Evolutionary conservation across 2,888 invertebrate genomes (phyloP), one percentile per base, ranked within the genome.

Genomic region (Hedya salicella): DNA sequence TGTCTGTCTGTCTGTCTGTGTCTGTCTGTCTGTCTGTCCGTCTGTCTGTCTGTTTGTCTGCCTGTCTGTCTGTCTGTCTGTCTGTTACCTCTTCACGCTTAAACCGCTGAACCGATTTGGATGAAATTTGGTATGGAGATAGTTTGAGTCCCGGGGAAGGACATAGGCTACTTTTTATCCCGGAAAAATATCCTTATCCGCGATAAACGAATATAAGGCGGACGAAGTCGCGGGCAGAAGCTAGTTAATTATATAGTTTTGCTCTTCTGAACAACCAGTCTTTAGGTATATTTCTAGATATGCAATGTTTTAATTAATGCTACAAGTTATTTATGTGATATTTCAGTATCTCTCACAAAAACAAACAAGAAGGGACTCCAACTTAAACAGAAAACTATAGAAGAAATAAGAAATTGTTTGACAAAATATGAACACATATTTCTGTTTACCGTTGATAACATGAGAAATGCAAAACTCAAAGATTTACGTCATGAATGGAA

Each of bases 331-430:
- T 46, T 65, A 16, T 57, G 53, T 14, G 53, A 48, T 16, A 14
- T 95, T 94, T 70, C 87, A 98, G 98, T 99, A 85, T 98, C 98
- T 0, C 91, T 99, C 56, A 99, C 99, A 1, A 97, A 98, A 93
- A 98, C 98, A 2, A 95, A 95, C 73, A 98, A 98, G 87, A 98
- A 98, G 83, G 98, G 98, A 1, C 92, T 97, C 66, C 94, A 95
- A 64, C 93, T 97, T 68, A 99, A 99, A 86, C 97, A 98, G 81
- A 95, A 96, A 81, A 95, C 98, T 3, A 96, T 98, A 39, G 96
- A 97, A 80, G 97, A 98, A 92, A 95, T 99, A 44, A 94, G 96
- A 75, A 94, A 94, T 72, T 96, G 96, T 71, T 95, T 97, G 0
- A 95, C 96, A 67, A 95, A 96, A 80, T 98, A 97, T 91, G 95